Base-by-base conservation (phyloP, 2,113 vertebrate genomes). In the Lepus americanus region DNA sequence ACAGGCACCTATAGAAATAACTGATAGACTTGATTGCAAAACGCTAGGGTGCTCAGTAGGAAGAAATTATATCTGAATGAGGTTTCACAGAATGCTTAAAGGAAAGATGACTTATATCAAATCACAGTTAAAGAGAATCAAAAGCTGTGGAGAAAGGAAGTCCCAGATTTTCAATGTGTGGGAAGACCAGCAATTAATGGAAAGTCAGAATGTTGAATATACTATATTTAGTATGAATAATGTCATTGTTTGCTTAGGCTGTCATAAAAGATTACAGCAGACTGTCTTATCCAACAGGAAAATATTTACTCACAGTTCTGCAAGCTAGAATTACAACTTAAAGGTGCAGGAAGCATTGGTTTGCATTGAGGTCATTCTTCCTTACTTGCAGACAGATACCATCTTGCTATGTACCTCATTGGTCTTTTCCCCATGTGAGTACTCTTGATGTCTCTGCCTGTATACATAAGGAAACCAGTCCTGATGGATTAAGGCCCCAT, bases 291-390 rank as follows among this genome's bases (percentile, higher is more conserved):
- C 27, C 33, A 51, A 27, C 6, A 19, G 14, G 16, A 53, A 76
- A 9, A 55, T 33, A 61, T 63, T n/a, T 64, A n/a, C 29, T 64
- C 17, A n/a, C 1, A 20, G 23, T 64, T 63, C 17, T 51, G 13
- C 19, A 55, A 9, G 9, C 31, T 78, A 11, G 23, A 89, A 77
- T 9, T 20, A 23, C 14, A 36, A 53, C 9, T 4, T 77, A 3
- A n/a, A 36, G 5, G 0, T 78, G 9, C n/a, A 67, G 8, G 23
- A 7, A 19, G 0, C 13, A 4, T 4, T 67, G 44, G 10, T 13
- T 53, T 53, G 6, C 13, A 16, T 36, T 29, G 25, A 44, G 17
- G 17, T 20, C 49, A 25, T 76, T 55, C 22, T 55, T 55, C 36
- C 1, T 31, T 2, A 22, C 20, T 51, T 31, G 59, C 5, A 33